These are phyloP conservation scores for Pseudomugil tenellus DNA, from an alignment of 2,797 vertebrate genomes.

Conservation along the genomic window DNA sequence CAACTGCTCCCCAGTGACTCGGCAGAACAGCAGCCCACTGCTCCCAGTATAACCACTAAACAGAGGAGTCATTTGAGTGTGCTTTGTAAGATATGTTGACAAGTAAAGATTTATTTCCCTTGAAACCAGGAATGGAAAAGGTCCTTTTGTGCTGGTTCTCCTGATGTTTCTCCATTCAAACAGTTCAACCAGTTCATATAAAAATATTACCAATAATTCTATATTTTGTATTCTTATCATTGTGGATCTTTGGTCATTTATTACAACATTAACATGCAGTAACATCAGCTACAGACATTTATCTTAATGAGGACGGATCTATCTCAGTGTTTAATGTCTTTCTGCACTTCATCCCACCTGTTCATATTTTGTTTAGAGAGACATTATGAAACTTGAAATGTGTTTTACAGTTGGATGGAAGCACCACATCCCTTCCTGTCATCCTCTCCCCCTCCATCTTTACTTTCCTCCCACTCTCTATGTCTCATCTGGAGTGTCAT, in stretches of 20 bases:
- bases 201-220: not conserved
- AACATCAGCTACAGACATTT: not conserved
- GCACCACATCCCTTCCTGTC: conserved; percentile 11
- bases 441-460: conserved; percentile 37
- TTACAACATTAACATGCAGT: not conserved
- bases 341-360: conserved; percentile 17
- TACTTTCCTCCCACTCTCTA: conserved; percentile 62
- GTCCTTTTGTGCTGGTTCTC: not conserved
- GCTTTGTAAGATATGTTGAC: too few relatives aligned
- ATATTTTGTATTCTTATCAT: not conserved
- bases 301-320: conserved; percentile 7
- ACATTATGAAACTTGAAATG: conserved; percentile 47
- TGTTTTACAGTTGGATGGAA: conserved; percentile 48
- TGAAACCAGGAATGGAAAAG: not conserved
- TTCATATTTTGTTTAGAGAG: conserved; percentile 33
- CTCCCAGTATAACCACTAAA: too few relatives aligned
- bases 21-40: too few relatives aligned
- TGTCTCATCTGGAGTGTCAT: conserved; percentile 69
- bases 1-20: too few relatives aligned
- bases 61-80: too few relatives aligned
- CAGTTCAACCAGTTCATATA: not conserved
- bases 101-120: too few relatives aligned
- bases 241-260: not conserved
- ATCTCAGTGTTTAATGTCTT: conserved; percentile 33
- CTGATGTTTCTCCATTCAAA: not conserved